Evolutionary conservation across 2,113 vertebrate genomes (phyloP), one percentile per base, ranked within the genome.

Genomic region (Myotis yumanensis): DNA sequence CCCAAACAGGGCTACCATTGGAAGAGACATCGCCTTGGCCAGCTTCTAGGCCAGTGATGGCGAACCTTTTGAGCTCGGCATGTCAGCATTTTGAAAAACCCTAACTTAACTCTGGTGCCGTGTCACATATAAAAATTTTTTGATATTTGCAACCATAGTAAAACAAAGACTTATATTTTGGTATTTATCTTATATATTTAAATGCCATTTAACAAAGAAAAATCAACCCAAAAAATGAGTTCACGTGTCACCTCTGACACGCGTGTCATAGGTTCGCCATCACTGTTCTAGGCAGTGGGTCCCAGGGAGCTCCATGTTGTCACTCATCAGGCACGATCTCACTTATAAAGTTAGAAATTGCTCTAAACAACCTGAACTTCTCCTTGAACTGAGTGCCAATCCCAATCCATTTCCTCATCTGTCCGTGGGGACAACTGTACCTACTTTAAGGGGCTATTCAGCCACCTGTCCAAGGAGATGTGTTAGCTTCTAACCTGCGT

Each of bases 401-500:
- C 20, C 43, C 85, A 81, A 7, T 30, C 51, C 15, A 4, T 40
- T 59, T 28, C 66, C 51, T 88, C 16, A 4, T 75, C 52, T 71
- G n/a, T 46, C 80, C 59, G 62, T 0, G 18, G 48, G 80, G 32
- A 68, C 0, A 10, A n/a, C 20, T 1, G 30, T 0, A 32, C 18
- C 43, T 59, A 22, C 18, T 73, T 40, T 18, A 28, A 69, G 80
- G 54, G 51, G 68, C 59, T 28, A 69, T 30, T 75, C 32, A 66
- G 48, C 35, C n/a, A 22, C 3, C 25, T 1, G 1, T 28, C 69
- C 37, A 15, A 11, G 59, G n/a, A 52, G 9, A 46, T 1, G 15
- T 11, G 11, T 11, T 5, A 77, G 57, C 40, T 37, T 11, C 57
- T 14, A 18, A 23, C 18, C 10, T 12, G 23, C 16, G 18, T 25